Conservation (phyloP, 2,797 vertebrate species). For the Manis pentadactyla region DNA sequence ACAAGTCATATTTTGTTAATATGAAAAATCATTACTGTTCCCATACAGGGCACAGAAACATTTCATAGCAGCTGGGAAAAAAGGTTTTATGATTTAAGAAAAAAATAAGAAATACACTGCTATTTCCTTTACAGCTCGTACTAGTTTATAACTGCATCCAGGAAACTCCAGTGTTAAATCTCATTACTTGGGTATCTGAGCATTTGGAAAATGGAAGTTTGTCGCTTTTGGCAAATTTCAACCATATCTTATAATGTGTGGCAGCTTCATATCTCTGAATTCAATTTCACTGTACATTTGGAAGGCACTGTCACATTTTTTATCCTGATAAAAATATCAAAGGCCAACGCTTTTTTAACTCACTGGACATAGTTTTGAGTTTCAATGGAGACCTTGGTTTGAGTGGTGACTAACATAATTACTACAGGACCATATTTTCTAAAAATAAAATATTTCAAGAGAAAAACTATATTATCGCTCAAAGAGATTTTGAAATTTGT, state of each 20-base stretch:
- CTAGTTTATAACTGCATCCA: background rate
- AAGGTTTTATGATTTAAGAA: background rate
- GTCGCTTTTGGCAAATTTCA: background rate
- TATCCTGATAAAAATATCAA: constrained; percentile 51
- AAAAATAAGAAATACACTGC: background rate
- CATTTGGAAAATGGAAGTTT: background rate
- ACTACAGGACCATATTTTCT: constrained; percentile 2
- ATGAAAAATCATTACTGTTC: constrained; percentile 25
- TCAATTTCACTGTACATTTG: background rate
- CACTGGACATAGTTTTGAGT: constrained; percentile 22
- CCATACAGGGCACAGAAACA: constrained; percentile 12
- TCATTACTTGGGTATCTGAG: background rate
- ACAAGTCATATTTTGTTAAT: background rate
- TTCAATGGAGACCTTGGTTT: background rate
- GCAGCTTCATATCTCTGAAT: background rate
- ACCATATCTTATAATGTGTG: background rate
- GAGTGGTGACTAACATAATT: constrained; percentile 9
- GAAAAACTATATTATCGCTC: background rate
- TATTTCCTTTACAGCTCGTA: background rate
- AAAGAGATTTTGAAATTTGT: constrained; percentile 21
- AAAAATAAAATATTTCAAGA: constrained; percentile 8
- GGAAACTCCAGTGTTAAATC: background rate
- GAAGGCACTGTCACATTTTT: background rate
- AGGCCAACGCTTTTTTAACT: background rate
- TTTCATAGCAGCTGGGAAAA: background rate